Evolutionary conservation across 2,888 invertebrate genomes (phyloP), one percentile per base, ranked within the genome.

Genomic region (Archips crataeganus): DNA sequence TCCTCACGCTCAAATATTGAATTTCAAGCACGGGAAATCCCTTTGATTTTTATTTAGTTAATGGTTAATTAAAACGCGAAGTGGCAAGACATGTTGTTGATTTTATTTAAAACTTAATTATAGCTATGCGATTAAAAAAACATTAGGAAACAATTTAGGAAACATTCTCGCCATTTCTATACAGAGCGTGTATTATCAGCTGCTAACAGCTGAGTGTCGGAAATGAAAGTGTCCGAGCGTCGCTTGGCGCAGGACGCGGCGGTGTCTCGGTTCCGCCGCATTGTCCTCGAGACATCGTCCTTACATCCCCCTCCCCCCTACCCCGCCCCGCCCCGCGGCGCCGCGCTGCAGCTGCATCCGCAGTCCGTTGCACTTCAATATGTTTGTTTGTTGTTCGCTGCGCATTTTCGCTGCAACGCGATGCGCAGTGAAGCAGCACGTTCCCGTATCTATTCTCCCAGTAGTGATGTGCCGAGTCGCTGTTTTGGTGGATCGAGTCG

Each of bases 181-280:
- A 54, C 2, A 54, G 15, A 54, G 15, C 54, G 15, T 54, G 23
- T 8, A 23, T 6, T 54, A 54, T 54, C 54, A 54, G 15, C 11
- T 23, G 57, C 23, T 11, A 32, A 11, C 57, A 57, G 57, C 57
- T 32, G 32, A 32, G 32, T 57, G 60, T 57, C 70, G 70, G 70
- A 70, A 70, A 32, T 32, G 63, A 34, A 42, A 10, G 51, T 51
- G 32, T 32, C 15, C 34, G 57, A 34, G 54, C 54, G 66, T 15
- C 62, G 61, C 13, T 4, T 42, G 49, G 49, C 23, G 39, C 70
- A 54, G 65, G 67, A 59, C 8, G 57, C 49, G 57, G 42, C 61
- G 42, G 62, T 63, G 63, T 70, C 70, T 54, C 62, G 34, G 63
- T 63, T 45, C 70, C 70, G 70, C 45, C 70, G 70, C 63, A 63